Percentiles rank a stretch among this genome's conserved stretches.
Evolutionary conservation across 2,888 invertebrate species (phyloP).

Genomic region (Bruchidius siliquastri): DNA sequence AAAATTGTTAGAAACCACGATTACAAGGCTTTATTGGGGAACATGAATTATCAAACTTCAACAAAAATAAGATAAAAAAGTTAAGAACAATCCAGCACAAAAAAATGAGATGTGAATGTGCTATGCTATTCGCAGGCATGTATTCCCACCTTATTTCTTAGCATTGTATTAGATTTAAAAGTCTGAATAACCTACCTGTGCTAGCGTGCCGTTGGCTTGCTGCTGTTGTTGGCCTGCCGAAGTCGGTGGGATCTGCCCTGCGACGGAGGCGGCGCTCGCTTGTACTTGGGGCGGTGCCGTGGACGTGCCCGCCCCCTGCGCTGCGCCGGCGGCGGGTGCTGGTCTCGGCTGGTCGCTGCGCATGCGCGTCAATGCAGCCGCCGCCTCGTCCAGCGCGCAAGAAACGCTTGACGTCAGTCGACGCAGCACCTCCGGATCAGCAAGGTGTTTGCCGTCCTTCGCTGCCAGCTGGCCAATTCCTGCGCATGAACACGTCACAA

Average conservation of each 20-base stretch:
- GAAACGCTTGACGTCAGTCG: conserved; percentile 77
- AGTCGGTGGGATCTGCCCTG: conserved; percentile 15
- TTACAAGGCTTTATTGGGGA: no score
- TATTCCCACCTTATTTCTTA: no score
- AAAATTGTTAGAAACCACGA: no score
- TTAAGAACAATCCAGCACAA: no score
- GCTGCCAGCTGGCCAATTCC: conserved; percentile 78
- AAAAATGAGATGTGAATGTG: no score
- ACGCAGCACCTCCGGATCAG: conserved; percentile 83
- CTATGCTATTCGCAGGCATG: no score
- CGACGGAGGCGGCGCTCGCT: conserved; percentile 11
- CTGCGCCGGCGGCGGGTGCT: conserved; percentile 29
- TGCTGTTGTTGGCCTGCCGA: conserved; percentile 14
- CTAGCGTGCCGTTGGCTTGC: conserved; percentile 2
- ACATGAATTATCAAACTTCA: no score
- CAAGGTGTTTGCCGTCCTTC: conserved; percentile 77
- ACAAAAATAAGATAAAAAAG: no score
- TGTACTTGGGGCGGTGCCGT: background rate
- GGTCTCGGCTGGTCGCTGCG: conserved; percentile 71
- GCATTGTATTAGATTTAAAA: background rate
- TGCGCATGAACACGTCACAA: conserved; percentile 34
- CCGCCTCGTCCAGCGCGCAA: conserved; percentile 94
- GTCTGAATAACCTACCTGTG: background rate
- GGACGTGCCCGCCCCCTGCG: background rate
- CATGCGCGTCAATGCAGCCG: conserved; percentile 94